phyloP scores from a whole-genome alignment of 2,113 vertebrate genomes.

The Polyodon spathula region DNA sequence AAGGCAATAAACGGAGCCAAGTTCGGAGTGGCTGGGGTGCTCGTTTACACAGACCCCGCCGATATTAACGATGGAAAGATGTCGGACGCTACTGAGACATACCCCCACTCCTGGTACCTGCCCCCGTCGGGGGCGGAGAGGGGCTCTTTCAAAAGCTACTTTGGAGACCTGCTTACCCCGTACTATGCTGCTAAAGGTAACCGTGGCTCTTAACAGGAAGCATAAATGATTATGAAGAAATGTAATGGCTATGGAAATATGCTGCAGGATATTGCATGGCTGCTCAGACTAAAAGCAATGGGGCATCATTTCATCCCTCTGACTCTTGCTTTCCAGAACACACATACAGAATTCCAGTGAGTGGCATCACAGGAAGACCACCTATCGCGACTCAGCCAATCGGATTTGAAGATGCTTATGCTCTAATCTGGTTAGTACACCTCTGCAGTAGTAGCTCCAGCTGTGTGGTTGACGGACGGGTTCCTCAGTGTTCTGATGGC shows the following conservation, averaged over 20 bases:
- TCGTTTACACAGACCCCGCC: slow-evolving; percentile 76
- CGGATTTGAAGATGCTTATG: slow-evolving; percentile 66
- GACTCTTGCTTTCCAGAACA: slow-evolving; percentile 37
- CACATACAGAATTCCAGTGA: slow-evolving; percentile 53
- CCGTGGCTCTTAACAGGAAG: not conserved
- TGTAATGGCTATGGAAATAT: too few species aligned
- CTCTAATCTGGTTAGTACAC: slow-evolving; percentile 74
- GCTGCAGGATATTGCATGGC: too few species aligned
- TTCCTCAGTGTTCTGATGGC: too few species aligned
- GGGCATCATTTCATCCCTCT: not conserved
- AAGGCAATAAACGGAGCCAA: slow-evolving; percentile 74
- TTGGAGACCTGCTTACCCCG: slow-evolving; percentile 70
- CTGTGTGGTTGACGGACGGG: too few species aligned
- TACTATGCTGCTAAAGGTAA: slow-evolving; percentile 68
- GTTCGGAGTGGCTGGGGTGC: slow-evolving; percentile 60
- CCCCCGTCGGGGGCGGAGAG: slow-evolving; percentile 74
- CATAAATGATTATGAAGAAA: too few species aligned
- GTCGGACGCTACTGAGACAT: slow-evolving; percentile 57
- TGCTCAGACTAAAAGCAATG: not conserved
- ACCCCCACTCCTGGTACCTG: slow-evolving; percentile 75
- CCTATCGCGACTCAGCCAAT: slow-evolving; percentile 81
- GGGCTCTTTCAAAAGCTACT: slow-evolving; percentile 52
- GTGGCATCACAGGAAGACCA: slow-evolving; percentile 51
- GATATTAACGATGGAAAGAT: slow-evolving; percentile 71
- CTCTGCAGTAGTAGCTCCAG: too few species aligned